phyloP scores from a whole-genome alignment of 1,140 invertebrate genomes.

The Goniozus legneri region DNA sequence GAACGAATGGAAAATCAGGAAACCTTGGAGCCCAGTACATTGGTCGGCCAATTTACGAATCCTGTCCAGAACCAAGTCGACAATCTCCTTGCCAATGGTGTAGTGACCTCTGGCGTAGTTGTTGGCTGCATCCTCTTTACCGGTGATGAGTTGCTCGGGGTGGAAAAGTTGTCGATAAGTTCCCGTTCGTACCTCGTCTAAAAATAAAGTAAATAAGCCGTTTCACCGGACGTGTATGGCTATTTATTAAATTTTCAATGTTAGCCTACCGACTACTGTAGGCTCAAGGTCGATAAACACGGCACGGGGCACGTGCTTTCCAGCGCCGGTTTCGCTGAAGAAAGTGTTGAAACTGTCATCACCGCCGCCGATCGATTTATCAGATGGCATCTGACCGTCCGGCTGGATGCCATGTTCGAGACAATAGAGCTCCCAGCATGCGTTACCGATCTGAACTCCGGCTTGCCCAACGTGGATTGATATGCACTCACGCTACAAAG shows the following conservation, averaged over 20 bases:
- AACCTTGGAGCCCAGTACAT: constrained; percentile 25
- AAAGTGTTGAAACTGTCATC: constrained; percentile 61
- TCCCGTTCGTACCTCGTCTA: constrained; percentile 45
- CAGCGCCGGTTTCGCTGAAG: constrained; percentile 23
- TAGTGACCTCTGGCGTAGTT: constrained; percentile 12
- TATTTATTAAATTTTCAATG: too few relatives aligned
- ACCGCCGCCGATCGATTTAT: constrained; percentile 37
- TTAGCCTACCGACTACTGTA: constrained; percentile 22
- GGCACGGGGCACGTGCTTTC: constrained; percentile 23
- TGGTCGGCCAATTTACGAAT: constrained; percentile 23
- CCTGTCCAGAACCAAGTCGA: constrained; percentile 23
- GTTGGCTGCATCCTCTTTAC: constrained; percentile 62
- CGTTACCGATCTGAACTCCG: constrained; percentile 83
- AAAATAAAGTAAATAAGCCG: too few relatives aligned
- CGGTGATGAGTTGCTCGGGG: constrained; percentile 63
- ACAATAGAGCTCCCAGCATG: constrained; percentile 79
- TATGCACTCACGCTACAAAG: constrained; percentile 65
- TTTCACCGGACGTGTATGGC: too few relatives aligned
- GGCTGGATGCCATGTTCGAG: constrained; percentile 76
- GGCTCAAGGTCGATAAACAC: constrained; percentile 24
- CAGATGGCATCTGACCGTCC: constrained; percentile 59
- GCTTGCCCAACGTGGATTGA: constrained; percentile 82
- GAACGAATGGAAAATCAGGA: constrained; percentile 57
- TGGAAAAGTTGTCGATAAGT: constrained; percentile 60
- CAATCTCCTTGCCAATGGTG: constrained; percentile 25